Evolutionary conservation across 2,113 vertebrate species (phyloP).

Genomic region (Corythaixoides concolor): DNA sequence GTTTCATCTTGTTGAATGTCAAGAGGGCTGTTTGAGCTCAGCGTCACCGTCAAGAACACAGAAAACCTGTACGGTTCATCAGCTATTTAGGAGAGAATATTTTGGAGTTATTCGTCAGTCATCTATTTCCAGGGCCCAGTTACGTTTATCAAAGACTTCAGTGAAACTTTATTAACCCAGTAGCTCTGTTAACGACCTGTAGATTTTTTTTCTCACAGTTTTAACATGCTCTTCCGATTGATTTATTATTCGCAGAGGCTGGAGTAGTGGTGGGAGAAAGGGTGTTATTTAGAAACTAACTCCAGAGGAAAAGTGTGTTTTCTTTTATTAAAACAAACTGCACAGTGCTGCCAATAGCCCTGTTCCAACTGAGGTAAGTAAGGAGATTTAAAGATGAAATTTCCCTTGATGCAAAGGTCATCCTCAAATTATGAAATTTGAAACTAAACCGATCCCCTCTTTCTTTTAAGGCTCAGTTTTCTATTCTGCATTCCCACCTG

Average conservation of each 20-base stretch:
- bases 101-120: background rate
- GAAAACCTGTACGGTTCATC: background rate
- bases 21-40: background rate
- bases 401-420: background rate
- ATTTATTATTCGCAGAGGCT: background rate
- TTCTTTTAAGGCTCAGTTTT: background rate
- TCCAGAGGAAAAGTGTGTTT: background rate
- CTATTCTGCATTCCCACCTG: background rate
- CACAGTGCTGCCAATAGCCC: background rate
- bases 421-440: background rate
- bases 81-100: background rate
- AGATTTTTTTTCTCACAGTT: background rate
- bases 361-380: background rate
- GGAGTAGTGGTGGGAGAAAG: background rate
- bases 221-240: background rate
- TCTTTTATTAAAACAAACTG: background rate
- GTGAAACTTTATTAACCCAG: background rate
- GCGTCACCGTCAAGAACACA: background rate
- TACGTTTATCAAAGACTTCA: background rate
- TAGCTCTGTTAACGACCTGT: background rate
- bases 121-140: background rate
- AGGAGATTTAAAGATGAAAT: background rate
- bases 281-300: background rate
- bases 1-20: background rate
- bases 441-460: background rate